A percentile compares a stretch with the other conserved stretches of the same genome.
These are phyloP conservation scores for Trissolcus basalis DNA, from an alignment of 1,140 invertebrate genomes.

Conservation along the genomic window DNA sequence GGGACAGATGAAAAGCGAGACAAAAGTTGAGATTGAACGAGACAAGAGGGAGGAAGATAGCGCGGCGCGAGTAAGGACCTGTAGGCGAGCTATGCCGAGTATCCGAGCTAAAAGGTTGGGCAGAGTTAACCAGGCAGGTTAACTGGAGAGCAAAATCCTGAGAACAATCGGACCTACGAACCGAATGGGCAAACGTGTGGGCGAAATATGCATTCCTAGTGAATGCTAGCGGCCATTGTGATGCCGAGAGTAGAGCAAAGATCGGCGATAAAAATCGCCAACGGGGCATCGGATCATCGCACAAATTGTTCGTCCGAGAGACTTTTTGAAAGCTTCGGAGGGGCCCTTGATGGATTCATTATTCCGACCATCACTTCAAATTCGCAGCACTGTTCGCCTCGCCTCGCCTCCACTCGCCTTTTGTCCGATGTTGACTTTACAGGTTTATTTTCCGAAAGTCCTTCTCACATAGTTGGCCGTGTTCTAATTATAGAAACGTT, in stretches of 20 bases:
- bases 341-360: conserved; percentile 33
- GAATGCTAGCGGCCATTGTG: conserved; percentile 52
- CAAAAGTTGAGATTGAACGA: conserved; percentile 38
- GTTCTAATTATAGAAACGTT: conserved; percentile 23
- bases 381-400: not conserved
- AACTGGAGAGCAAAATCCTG: conserved; percentile 68
- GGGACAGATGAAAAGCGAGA: conserved; percentile 36
- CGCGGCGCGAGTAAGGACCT: conserved; percentile 61
- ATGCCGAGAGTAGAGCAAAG: conserved; percentile 57
- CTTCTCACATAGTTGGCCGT: not conserved
- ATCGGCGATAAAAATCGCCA: conserved; percentile 51
- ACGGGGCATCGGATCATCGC: conserved; percentile 45
- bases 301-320: conserved; percentile 31
- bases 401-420: not conserved
- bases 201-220: conserved; percentile 72
- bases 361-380: conserved; percentile 16
- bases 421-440: not conserved
- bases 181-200: conserved; percentile 66
- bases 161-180: conserved; percentile 73
- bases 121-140: conserved; percentile 64
- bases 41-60: conserved; percentile 53
- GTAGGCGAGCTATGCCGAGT: conserved; percentile 73
- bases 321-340: not conserved
- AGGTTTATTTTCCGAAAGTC: not conserved
- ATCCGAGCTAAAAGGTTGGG: conserved; percentile 72